phyloP scores from a whole-genome alignment of 2,888 invertebrate species.

The Thymelicus lineola region DNA sequence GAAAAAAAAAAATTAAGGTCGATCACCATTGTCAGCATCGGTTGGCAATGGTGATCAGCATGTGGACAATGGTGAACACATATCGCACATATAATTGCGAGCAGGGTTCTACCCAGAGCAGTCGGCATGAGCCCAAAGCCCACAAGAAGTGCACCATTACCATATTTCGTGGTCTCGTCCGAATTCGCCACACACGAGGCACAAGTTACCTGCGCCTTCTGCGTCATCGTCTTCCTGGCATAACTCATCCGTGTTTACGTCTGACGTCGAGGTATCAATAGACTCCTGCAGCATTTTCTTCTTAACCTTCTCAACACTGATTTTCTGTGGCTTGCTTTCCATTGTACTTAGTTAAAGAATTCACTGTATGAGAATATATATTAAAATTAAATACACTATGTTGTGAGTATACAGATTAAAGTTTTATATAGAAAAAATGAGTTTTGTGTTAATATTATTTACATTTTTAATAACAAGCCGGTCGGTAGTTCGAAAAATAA shows the following conservation, averaged over 20 bases:
- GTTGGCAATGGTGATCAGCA: slow-evolving; percentile 43
- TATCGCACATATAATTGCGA: slow-evolving; percentile 36
- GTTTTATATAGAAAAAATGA: too few relatives aligned
- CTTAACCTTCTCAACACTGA: slow-evolving; percentile 41
- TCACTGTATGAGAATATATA: too few relatives aligned
- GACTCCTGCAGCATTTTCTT: slow-evolving; percentile 45
- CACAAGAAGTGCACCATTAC: slow-evolving; percentile 44
- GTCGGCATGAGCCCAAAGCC: slow-evolving; percentile 43
- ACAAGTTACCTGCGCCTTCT: slow-evolving; percentile 33
- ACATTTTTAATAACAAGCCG: too few relatives aligned
- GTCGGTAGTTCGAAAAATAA: too few relatives aligned
- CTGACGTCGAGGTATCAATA: slow-evolving; percentile 37
- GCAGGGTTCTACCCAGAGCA: slow-evolving; percentile 40
- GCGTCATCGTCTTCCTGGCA: slow-evolving; percentile 38
- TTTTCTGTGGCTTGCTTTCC: slow-evolving; percentile 41
- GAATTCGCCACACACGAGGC: slow-evolving; percentile 40
- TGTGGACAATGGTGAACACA: slow-evolving; percentile 43
- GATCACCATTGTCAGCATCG: too few relatives aligned
- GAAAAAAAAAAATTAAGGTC: too few relatives aligned
- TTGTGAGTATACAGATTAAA: too few relatives aligned
- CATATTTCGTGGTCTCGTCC: slow-evolving; percentile 42
- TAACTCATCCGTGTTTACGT: slow-evolving; percentile 35
- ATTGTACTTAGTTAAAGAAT: too few relatives aligned
- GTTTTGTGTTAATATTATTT: too few relatives aligned
- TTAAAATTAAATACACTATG: too few relatives aligned